Evolutionary conservation across 2,888 invertebrate species (phyloP).

Genomic region (Eupithecia exiguata): DNA sequence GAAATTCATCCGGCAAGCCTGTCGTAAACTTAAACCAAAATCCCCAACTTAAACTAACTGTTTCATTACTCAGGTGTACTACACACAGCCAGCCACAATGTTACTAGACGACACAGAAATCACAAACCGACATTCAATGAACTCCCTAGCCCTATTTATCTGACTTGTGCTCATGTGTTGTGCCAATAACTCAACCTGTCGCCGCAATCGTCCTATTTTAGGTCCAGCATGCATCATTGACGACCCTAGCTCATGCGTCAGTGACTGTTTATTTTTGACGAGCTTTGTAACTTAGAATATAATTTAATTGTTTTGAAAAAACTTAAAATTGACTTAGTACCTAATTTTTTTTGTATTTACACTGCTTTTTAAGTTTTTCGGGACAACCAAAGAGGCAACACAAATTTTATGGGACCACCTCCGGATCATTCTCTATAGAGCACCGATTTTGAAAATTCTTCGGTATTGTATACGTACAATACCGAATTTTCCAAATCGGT

Average conservation of each 20-base stretch:
- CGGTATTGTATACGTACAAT: too few relatives aligned
- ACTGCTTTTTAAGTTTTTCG: too few relatives aligned
- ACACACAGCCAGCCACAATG: not conserved
- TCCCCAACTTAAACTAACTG: not conserved
- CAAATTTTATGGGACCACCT: too few relatives aligned
- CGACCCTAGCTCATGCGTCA: constrained; percentile 68
- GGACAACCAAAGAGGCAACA: too few relatives aligned
- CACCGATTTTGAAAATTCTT: too few relatives aligned
- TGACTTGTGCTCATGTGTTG: constrained; percentile 47
- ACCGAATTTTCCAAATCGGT: too few relatives aligned
- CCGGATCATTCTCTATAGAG: too few relatives aligned
- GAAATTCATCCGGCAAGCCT: not conserved
- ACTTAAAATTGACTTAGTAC: too few relatives aligned
- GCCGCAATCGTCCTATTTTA: constrained; percentile 67
- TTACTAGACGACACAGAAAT: constrained; percentile 49
- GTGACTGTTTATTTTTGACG: constrained; percentile 62
- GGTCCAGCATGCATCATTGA: constrained; percentile 64
- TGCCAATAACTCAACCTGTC: constrained; percentile 63
- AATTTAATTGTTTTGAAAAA: too few relatives aligned
- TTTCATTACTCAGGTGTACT: not conserved
- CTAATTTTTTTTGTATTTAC: too few relatives aligned
- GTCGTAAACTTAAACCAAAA: not conserved
- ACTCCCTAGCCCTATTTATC: constrained; percentile 56
- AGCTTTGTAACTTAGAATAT: constrained; percentile 38
- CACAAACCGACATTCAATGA: constrained; percentile 54